Conservation (phyloP, 2,797 vertebrate species). For the Manis javanica region DNA sequence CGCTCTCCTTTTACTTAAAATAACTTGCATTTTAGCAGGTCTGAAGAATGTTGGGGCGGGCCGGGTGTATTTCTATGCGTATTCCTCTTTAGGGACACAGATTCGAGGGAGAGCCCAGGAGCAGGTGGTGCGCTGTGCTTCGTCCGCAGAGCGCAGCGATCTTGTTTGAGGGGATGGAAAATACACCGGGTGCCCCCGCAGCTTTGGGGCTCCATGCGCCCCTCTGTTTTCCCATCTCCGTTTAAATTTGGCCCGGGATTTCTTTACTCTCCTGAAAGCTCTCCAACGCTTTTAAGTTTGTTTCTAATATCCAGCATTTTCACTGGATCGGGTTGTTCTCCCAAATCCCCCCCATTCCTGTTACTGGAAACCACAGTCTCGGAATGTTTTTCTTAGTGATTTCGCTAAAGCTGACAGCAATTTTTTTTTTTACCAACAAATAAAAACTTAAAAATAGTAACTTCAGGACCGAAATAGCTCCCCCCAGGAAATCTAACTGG, state of each 20-base stretch:
- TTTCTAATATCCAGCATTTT: background rate
- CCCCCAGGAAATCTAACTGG: no score
- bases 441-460: background rate
- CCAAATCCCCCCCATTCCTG: background rate
- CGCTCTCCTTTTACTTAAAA: background rate
- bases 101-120: background rate
- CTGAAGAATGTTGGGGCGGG: background rate
- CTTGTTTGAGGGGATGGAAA: background rate
- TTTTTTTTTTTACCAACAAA: background rate
- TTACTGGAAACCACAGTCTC: background rate
- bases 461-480: background rate
- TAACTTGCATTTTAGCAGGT: background rate
- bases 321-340: background rate
- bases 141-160: background rate
- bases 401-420: background rate
- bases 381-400: background rate
- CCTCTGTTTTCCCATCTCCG: background rate
- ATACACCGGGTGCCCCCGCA: background rate
- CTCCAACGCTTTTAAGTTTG: background rate
- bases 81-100: background rate
- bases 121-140: background rate
- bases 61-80: background rate
- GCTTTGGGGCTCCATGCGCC: background rate
- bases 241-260: background rate
- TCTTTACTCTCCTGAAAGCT: background rate